Conservation (phyloP, 2,113 vertebrate genomes). For the Cnemophilus loriae region DNA sequence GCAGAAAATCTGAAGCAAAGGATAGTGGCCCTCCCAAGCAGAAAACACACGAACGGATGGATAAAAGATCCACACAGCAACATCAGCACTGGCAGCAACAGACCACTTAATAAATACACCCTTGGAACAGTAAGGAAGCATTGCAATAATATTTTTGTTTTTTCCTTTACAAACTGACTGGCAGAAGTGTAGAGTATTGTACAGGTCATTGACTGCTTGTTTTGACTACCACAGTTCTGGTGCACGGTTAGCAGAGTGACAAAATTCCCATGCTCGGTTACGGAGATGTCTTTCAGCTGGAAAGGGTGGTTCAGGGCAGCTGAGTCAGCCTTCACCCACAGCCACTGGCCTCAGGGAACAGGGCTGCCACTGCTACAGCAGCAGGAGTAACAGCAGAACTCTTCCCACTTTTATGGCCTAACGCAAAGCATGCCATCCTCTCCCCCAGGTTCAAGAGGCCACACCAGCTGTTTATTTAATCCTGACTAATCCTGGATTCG, state of each 20-base stretch:
- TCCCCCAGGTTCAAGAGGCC: neutral
- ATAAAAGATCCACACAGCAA: neutral
- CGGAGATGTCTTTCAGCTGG: neutral
- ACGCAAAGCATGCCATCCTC: neutral
- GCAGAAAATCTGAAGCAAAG: neutral
- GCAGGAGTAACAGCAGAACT: neutral
- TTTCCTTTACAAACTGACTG: neutral
- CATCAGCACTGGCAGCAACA: neutral
- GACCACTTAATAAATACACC: neutral
- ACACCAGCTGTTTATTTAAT: neutral
- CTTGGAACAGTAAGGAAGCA: neutral
- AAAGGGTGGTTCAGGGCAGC: neutral
- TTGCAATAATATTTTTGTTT: neutral
- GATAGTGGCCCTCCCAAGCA: neutral
- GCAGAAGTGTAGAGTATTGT: neutral
- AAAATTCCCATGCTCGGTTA: neutral
- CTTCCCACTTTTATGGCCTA: neutral
- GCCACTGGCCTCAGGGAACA: neutral
- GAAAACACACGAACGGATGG: neutral
- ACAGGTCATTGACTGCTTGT: neutral
- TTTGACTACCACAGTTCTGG: neutral
- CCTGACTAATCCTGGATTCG: neutral
- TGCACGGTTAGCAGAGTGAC: neutral
- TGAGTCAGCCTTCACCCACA: neutral
- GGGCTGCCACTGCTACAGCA: neutral